These are phyloP conservation scores for Leucoraja ocellata DNA, from an alignment of 2,797 vertebrate species.

Conservation along the genomic window DNA sequence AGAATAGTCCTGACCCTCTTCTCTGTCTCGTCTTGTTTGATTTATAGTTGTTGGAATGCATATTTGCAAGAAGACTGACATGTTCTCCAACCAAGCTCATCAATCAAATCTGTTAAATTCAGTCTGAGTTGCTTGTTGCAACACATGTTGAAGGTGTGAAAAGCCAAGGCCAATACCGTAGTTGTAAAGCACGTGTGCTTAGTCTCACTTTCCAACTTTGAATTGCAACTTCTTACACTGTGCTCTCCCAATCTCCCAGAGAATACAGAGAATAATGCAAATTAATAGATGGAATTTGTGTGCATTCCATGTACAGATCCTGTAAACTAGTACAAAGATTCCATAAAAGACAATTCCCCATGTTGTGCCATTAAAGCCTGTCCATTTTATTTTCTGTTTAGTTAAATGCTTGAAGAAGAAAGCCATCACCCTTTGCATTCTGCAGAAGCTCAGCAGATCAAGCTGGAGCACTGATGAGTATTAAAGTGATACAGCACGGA, in stretches of 20 bases:
- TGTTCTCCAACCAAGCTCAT: neutral
- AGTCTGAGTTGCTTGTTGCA: neutral
- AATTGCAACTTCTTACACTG: too few species aligned
- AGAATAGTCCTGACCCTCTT: neutral
- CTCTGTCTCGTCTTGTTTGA: neutral
- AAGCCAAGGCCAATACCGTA: neutral
- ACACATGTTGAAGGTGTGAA: neutral
- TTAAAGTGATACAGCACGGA: too few species aligned
- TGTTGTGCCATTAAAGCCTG: neutral
- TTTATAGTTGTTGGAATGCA: neutral
- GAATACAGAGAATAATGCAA: neutral
- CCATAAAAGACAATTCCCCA: neutral
- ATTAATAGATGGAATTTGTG: neutral
- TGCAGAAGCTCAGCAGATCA: too few species aligned
- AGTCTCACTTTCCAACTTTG: too few species aligned
- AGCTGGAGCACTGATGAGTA: too few species aligned
- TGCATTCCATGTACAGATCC: too few species aligned
- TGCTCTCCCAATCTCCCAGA: neutral
- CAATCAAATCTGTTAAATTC: neutral
- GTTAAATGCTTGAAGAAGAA: neutral
- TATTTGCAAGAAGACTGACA: neutral
- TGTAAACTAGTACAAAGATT: neutral
- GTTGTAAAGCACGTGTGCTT: neutral
- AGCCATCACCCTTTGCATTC: neutral
- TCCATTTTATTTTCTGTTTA: neutral